Percentiles rank a stretch among this genome's conserved stretches.
phyloP scores from a whole-genome alignment of 1,140 invertebrate species.

The Marisa cornuarietis region DNA sequence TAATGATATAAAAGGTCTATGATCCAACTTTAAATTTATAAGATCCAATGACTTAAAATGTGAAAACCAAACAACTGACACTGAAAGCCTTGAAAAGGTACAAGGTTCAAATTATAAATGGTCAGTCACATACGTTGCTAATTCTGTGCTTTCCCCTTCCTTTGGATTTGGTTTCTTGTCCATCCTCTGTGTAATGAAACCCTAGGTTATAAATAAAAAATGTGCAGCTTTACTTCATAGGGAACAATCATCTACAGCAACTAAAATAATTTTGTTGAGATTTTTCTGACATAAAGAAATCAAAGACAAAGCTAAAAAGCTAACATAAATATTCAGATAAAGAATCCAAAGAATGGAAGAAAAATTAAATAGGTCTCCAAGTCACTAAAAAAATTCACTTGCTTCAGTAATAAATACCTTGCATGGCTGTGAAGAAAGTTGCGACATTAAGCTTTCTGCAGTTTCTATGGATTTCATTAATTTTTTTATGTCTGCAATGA shows the following conservation, averaged over 20 bases:
- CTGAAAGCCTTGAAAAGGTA: no score
- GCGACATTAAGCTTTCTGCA: slow-evolving; percentile 75
- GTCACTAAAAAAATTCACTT: background rate
- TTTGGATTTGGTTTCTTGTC: slow-evolving; percentile 75
- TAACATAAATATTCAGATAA: background rate
- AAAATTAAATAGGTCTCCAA: background rate
- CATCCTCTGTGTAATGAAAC: slow-evolving; percentile 87
- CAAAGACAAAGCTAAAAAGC: background rate
- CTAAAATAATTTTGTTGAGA: background rate
- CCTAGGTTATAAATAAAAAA: slow-evolving; percentile 67
- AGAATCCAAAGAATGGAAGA: background rate
- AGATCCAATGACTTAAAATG: background rate
- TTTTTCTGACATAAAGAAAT: background rate
- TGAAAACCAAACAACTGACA: background rate
- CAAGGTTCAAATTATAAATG: no score
- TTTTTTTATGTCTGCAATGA: slow-evolving; percentile 72
- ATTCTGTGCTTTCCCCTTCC: slow-evolving; percentile 72
- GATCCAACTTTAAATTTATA: background rate
- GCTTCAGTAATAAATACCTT: slow-evolving; percentile 29
- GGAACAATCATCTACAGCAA: no score
- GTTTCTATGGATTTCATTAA: slow-evolving; percentile 76
- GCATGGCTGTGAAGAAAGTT: slow-evolving; percentile 34
- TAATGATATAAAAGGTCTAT: background rate
- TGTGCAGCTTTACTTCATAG: background rate
- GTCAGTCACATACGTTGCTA: slow-evolving; percentile 75